phyloP scores from a whole-genome alignment of 2,888 invertebrate genomes.

The Ypsolopha sequella region DNA sequence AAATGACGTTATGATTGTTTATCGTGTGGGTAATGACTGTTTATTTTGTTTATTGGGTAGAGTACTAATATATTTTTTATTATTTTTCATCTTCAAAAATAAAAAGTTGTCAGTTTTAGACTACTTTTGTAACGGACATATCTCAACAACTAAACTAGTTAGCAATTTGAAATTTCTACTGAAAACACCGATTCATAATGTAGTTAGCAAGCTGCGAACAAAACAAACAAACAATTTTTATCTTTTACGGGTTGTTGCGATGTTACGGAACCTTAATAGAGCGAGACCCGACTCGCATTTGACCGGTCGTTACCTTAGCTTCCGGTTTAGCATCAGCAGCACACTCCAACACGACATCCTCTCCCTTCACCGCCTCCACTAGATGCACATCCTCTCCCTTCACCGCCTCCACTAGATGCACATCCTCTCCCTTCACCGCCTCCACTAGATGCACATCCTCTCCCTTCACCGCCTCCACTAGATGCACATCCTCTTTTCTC shows the following conservation, averaged over 20 bases:
- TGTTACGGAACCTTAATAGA: too few relatives aligned
- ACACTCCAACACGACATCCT: constrained; percentile 42
- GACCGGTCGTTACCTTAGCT: constrained; percentile 33
- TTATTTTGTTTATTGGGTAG: too few relatives aligned
- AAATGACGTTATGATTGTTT: too few relatives aligned
- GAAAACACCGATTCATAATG: not conserved
- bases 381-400: constrained; percentile 33
- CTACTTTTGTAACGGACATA: not conserved
- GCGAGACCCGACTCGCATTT: too few relatives aligned
- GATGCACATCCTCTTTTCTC: not conserved
- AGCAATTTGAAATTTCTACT: not conserved
- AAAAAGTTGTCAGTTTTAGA: not conserved
- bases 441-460: constrained; percentile 31
- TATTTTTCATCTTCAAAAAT: too few relatives aligned
- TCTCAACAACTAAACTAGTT: not conserved
- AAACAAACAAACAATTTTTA: too few relatives aligned
- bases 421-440: constrained; percentile 31
- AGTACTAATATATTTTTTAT: too few relatives aligned
- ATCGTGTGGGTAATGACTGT: too few relatives aligned
- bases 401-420: constrained; percentile 25
- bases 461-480: constrained; percentile 28
- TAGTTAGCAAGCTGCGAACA: too few relatives aligned
- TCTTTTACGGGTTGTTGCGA: too few relatives aligned
- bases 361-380: constrained; percentile 28
- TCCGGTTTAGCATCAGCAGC: constrained; percentile 42